Conservation (phyloP, 2,113 vertebrate species). For the Rutilus rutilus region DNA sequence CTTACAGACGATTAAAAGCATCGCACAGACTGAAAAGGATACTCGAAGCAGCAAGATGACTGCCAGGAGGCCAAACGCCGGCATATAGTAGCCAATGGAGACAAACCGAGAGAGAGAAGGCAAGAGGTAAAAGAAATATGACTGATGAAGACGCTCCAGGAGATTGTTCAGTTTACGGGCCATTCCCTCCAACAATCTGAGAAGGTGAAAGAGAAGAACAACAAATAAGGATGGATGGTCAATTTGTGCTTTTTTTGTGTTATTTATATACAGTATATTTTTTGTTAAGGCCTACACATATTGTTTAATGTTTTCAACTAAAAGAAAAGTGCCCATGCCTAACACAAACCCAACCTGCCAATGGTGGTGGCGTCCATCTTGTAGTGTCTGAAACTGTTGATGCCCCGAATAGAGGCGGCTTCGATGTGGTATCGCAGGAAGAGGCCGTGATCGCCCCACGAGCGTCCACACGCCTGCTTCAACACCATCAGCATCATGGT, state of each 20-base stretch:
- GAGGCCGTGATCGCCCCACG: slow-evolving; percentile 88
- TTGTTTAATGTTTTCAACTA: too few species aligned
- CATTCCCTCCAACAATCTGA: slow-evolving; percentile 87
- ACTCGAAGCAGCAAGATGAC: slow-evolving; percentile 86
- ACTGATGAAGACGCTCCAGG: slow-evolving; percentile 91
- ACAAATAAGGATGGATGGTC: neutral
- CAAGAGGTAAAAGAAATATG: slow-evolving; percentile 93
- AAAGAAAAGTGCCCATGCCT: too few species aligned
- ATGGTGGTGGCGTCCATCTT: slow-evolving; percentile 84
- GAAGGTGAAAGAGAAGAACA: neutral
- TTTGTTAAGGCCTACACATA: too few species aligned
- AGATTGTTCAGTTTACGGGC: slow-evolving; percentile 94
- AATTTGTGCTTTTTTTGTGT: too few species aligned
- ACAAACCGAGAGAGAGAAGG: slow-evolving; percentile 88
- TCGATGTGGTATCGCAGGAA: slow-evolving; percentile 92
- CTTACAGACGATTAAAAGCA: neutral
- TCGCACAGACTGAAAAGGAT: slow-evolving; percentile 74
- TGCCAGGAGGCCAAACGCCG: slow-evolving; percentile 83
- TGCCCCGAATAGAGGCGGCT: slow-evolving; percentile 84
- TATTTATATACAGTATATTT: too few species aligned
- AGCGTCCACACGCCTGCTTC: slow-evolving; percentile 85
- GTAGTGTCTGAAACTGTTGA: slow-evolving; percentile 93
- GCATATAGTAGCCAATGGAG: slow-evolving; percentile 93
- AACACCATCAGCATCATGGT: slow-evolving; percentile 91
- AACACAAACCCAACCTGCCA: slow-evolving; percentile 76